Evolutionary conservation across 2,113 vertebrate species (phyloP).

Genomic region (Callionymus lyra): DNA sequence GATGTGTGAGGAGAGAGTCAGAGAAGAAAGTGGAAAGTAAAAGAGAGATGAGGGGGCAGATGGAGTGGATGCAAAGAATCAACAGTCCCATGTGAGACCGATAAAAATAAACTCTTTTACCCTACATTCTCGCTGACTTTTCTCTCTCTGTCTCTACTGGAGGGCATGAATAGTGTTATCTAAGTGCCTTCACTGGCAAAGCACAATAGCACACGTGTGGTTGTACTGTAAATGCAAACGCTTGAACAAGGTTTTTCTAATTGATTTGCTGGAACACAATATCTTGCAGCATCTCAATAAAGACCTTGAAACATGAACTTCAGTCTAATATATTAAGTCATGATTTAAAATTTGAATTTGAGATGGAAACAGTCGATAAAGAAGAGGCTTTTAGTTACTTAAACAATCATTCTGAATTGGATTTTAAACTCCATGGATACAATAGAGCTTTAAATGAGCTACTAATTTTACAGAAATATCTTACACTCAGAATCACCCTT

Average conservation of each 20-base stretch:
- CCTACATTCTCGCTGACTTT: conserved; percentile 48
- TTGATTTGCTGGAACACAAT: no score
- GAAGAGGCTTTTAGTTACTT: no score
- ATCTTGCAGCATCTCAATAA: no score
- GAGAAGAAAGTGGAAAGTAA: conserved; percentile 11
- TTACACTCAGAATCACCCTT: no score
- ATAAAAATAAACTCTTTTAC: conserved; percentile 68
- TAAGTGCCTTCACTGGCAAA: conserved; percentile 45
- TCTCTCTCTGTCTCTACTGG: conserved; percentile 29
- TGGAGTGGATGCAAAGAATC: conserved; percentile 54
- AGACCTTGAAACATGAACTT: no score
- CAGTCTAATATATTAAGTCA: no score
- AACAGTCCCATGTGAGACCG: conserved; percentile 61
- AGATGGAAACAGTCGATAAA: no score
- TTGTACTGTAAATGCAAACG: conserved; percentile 4
- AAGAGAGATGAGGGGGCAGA: conserved; percentile 26
- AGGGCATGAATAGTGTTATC: conserved; percentile 37
- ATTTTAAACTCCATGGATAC: no score
- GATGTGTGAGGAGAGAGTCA: conserved; percentile 3
- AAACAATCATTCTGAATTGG: no score
- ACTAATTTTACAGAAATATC: no score
- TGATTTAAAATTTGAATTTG: no score
- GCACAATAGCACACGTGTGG: conserved; percentile 25
- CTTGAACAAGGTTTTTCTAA: background rate
- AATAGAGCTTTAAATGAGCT: no score